Evolutionary conservation across 2,797 vertebrate genomes (phyloP), one percentile per base, ranked within the genome.

Genomic region (Pseudopleuronectes americanus): DNA sequence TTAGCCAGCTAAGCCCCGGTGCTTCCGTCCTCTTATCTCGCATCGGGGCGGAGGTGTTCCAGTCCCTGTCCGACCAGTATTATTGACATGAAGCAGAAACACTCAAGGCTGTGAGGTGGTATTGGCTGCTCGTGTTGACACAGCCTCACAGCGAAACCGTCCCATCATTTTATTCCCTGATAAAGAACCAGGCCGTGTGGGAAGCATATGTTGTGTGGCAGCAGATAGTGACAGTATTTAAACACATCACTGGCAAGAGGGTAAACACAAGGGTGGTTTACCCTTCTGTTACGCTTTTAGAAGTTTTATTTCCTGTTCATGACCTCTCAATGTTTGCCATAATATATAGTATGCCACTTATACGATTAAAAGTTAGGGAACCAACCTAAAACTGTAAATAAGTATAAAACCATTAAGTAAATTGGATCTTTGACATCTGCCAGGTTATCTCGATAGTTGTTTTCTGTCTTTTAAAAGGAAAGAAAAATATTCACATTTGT

Each of bases 1-100:
- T 93, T 89, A 91, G 84, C 67, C 79, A 21, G 78, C 55, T 92
- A 92, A 93, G 88, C 90, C 74, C 61, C 4, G 59, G 5, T 62
- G 77, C 86, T 92, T 91, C 91, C 86, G 89, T 49, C 74, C 76
- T 79, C 76, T 88, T 77, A 84, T 88, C 88, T 76, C 16, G 16
- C 9, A 17, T 26, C 36, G 45, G 62, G 59, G 72, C 58, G 57
- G 58, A 71, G 76, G 71, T 71, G 66, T 69, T 76, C 70, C 36
- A 10, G 8, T 70, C 59, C 71, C 73, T 24, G 57, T 43, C 66
- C 14, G 36, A 64, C 64, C 57, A 17, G 54, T 23, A 4, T 67
- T 71, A 62, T 68, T 72, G 69, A 74, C 71, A 61, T 55, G 22
- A 58, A 3, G 68, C 72, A 36, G 33, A 65, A 68, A 49, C 51